Conservation (phyloP, 2,888 invertebrate genomes). For the Oligia strigilis region DNA sequence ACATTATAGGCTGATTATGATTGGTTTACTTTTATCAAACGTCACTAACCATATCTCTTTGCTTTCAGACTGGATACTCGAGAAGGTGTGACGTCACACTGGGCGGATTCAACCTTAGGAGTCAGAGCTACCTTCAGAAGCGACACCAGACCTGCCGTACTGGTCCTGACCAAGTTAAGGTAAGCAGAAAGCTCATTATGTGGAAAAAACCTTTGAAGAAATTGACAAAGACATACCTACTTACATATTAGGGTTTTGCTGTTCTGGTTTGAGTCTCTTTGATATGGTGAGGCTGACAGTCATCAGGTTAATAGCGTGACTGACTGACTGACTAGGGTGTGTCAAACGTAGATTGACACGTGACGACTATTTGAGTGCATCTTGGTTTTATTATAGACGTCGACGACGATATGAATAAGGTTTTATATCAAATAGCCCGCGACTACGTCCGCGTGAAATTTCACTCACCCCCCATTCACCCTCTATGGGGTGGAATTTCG, state of each 20-base stretch:
- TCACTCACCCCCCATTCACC: too few relatives aligned
- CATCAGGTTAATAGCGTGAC: too few relatives aligned
- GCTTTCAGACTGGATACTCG: slow-evolving; percentile 86
- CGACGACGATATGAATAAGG: too few relatives aligned
- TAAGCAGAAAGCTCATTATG: slow-evolving; percentile 54
- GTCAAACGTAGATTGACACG: too few relatives aligned
- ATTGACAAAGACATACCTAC: neutral
- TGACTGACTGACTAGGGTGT: too few relatives aligned
- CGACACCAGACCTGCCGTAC: slow-evolving; percentile 91
- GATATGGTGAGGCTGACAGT: neutral
- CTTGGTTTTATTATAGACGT: too few relatives aligned
- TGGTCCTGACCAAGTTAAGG: slow-evolving; percentile 86
- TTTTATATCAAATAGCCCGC: neutral
- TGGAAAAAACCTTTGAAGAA: neutral
- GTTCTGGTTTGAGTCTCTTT: neutral
- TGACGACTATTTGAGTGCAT: too few relatives aligned
- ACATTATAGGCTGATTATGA: neutral
- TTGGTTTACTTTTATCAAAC: neutral
- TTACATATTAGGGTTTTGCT: neutral
- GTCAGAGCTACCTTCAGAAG: slow-evolving; percentile 92
- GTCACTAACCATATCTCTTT: slow-evolving; percentile 39
- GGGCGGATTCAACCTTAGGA: slow-evolving; percentile 91
- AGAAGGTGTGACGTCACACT: slow-evolving; percentile 91
- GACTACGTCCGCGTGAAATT: too few relatives aligned
- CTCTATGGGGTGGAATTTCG: too few relatives aligned